Conservation (phyloP, 37 sponge, comb jelly and placozoan species). For the Amphimedon queenslandica region DNA sequence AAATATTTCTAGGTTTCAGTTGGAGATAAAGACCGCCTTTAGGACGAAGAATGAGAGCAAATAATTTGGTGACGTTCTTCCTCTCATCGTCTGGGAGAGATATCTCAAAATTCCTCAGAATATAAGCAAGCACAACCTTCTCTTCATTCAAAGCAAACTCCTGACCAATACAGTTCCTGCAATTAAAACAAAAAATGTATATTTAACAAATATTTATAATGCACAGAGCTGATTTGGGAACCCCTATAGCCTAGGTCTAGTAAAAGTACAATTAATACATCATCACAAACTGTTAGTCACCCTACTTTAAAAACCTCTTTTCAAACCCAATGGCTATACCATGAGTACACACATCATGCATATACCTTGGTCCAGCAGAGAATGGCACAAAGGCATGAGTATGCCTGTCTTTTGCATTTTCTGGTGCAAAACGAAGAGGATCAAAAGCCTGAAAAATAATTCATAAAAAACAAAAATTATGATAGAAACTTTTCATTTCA, state of each 20-base stretch:
- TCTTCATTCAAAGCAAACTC: conserved; percentile 81
- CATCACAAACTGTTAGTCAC: too few relatives aligned
- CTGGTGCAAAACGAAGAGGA: conserved; percentile 78
- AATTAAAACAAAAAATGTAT: neutral
- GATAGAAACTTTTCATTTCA: neutral
- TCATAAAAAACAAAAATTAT: conserved; percentile 24
- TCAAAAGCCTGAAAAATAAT: too few relatives aligned
- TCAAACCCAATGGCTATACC: too few relatives aligned
- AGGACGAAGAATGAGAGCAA: too few relatives aligned
- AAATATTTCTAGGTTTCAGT: too few relatives aligned
- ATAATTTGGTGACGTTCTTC: too few relatives aligned
- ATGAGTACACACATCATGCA: neutral
- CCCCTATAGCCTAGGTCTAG: too few relatives aligned
- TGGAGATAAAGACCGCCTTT: too few relatives aligned
- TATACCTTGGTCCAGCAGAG: conserved; percentile 85
- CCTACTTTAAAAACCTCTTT: too few relatives aligned
- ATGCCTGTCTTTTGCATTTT: conserved; percentile 54
- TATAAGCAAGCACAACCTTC: conserved; percentile 40
- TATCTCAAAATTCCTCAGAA: conserved; percentile 63
- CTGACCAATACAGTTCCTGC: conserved; percentile 84
- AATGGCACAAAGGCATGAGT: conserved; percentile 82
- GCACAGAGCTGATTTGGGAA: neutral
- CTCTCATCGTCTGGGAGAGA: conserved; percentile 30
- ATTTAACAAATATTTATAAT: neutral
- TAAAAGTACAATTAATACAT: too few relatives aligned